phyloP scores from a whole-genome alignment of 2,797 vertebrate genomes.

The Ispidina picta region DNA sequence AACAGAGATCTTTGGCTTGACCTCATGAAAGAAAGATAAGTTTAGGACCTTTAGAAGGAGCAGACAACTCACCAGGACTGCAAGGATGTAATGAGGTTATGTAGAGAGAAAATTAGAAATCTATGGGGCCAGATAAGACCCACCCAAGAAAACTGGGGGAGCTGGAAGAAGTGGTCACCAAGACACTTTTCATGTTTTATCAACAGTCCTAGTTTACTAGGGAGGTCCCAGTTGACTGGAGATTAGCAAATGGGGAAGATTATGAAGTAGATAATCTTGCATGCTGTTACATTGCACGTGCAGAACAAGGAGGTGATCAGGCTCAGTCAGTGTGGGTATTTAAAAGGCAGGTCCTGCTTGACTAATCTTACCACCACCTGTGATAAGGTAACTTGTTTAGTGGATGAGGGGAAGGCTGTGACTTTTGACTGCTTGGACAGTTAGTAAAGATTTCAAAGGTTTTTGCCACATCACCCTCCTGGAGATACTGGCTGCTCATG shows the following conservation, averaged over 20 bases:
- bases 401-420: no score
- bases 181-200: neutral
- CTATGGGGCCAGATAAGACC: neutral
- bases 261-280: neutral
- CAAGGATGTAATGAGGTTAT: neutral
- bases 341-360: no score
- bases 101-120: neutral
- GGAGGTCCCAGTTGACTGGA: neutral
- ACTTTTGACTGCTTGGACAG: neutral
- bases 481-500: neutral
- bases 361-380: no score
- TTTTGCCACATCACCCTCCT: neutral
- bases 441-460: neutral
- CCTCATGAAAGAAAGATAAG: no score
- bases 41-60: no score
- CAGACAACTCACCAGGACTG: neutral
- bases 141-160: neutral
- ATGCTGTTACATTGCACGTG: neutral
- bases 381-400: no score
- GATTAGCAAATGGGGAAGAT: neutral
- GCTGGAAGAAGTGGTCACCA: neutral
- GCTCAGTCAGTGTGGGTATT: neutral
- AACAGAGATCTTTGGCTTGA: no score
- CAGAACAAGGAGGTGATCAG: neutral
- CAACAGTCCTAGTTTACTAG: neutral